These are phyloP conservation scores for Pasiphila rectangulata DNA, from an alignment of 2,888 invertebrate species.

Conservation along the genomic window DNA sequence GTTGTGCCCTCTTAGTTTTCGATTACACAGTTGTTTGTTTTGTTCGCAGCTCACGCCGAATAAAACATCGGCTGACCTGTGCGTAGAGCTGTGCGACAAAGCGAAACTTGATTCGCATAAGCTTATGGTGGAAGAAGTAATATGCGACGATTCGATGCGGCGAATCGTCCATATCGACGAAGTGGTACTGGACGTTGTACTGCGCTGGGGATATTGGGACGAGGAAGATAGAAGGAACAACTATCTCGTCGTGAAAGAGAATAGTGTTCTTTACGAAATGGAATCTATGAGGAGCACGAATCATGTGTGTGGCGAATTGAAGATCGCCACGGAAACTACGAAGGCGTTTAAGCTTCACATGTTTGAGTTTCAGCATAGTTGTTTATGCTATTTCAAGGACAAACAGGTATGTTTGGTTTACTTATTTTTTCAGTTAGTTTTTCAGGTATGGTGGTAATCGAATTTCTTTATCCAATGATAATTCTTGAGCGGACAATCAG, in stretches of 20 bases:
- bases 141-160: constrained; percentile 86
- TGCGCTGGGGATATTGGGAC: constrained; percentile 94
- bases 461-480: no score
- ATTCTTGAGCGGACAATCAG: no score
- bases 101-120: constrained; percentile 84
- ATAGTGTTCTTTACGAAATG: constrained; percentile 70
- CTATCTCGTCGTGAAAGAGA: constrained; percentile 84
- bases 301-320: constrained; percentile 87
- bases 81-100: constrained; percentile 85
- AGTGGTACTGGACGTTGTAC: constrained; percentile 84
- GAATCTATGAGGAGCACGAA: constrained; percentile 80
- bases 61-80: constrained; percentile 88
- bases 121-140: constrained; percentile 89
- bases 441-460: no score
- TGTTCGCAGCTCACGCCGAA: constrained; percentile 85
- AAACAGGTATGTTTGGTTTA: constrained; percentile 72
- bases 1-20: not conserved
- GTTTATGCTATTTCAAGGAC: constrained; percentile 89
- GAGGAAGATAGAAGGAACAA: constrained; percentile 92
- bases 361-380: constrained; percentile 90
- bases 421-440: not conserved
- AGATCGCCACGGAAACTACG: constrained; percentile 87
- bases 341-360: constrained; percentile 88
- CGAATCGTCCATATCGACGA: constrained; percentile 90
- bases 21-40: not conserved